A percentile compares a stretch with the other conserved stretches of the same genome.
phyloP scores from a whole-genome alignment of 2,888 invertebrate genomes.

The Rapana venosa region DNA sequence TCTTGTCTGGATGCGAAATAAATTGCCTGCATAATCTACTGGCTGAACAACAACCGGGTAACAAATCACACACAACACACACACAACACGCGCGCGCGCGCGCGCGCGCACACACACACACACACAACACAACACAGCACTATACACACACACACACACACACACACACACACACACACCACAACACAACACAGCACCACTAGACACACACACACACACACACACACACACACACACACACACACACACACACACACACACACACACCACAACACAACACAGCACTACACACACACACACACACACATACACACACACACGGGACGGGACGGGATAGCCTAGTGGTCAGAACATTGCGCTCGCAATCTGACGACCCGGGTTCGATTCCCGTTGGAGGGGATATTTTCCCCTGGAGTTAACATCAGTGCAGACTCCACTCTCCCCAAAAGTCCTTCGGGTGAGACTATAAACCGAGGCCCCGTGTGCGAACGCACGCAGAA shows the following conservation, averaged over 20 bases:
- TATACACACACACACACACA: background rate
- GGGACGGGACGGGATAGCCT: no score
- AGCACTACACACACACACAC: no score
- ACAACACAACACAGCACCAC: background rate
- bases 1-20: background rate
- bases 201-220: background rate
- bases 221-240: background rate
- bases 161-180: background rate
- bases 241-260: background rate
- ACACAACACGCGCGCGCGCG: background rate
- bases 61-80: background rate
- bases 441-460: no score
- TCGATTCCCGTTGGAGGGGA: no score
- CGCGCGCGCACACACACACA: background rate
- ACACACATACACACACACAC: no score
- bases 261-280: background rate
- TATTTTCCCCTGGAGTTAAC: no score
- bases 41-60: background rate
- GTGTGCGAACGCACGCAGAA: no score
- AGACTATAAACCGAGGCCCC: no score
- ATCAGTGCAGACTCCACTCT: no score
- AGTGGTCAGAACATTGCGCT: no score
- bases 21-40: background rate
- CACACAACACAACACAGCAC: background rate
- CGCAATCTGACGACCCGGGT: no score